Percentiles rank a stretch among this genome's conserved stretches.
Evolutionary conservation across 2,888 invertebrate genomes (phyloP).

Genomic region (Cheilosia vulpina): DNA sequence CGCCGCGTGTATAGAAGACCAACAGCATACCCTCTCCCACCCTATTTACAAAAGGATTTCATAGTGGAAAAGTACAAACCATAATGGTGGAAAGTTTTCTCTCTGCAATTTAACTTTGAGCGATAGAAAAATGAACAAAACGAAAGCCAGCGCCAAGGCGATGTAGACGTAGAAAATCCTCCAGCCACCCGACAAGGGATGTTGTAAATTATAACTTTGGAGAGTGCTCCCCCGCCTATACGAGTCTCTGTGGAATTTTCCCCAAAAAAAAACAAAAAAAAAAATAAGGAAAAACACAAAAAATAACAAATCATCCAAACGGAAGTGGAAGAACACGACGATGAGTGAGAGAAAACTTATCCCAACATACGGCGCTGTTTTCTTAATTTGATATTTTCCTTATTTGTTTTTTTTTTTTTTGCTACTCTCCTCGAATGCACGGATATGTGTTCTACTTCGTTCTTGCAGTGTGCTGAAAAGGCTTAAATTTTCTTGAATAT

Average conservation of each 20-base stretch:
- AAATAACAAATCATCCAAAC: slow-evolving; percentile 51
- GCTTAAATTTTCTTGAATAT: slow-evolving; percentile 1
- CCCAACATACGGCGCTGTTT: slow-evolving; percentile 64
- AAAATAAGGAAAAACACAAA: slow-evolving; percentile 13
- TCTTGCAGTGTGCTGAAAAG: slow-evolving; percentile 3
- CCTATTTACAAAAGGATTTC: slow-evolving; percentile 63
- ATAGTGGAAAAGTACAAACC: slow-evolving; percentile 68
- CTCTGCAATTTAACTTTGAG: slow-evolving; percentile 71
- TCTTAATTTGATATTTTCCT: slow-evolving; percentile 65
- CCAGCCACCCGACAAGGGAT: slow-evolving; percentile 36
- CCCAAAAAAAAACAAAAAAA: slow-evolving; percentile 15
- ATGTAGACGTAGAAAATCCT: slow-evolving; percentile 39
- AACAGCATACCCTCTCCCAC: slow-evolving; percentile 17
- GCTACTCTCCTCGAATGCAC: slow-evolving; percentile 11
- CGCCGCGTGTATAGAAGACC: slow-evolving; percentile 11
- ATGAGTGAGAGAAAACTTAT: slow-evolving; percentile 33
- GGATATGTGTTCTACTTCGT: slow-evolving; percentile 42
- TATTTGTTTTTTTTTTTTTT: neutral
- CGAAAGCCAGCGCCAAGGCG: slow-evolving; percentile 3
- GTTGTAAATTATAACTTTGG: slow-evolving; percentile 74
- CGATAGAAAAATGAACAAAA: slow-evolving; percentile 59
- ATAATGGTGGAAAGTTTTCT: slow-evolving; percentile 69
- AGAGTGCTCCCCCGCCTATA: slow-evolving; percentile 57
- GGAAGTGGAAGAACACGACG: slow-evolving; percentile 23
- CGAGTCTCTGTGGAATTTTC: slow-evolving; percentile 53